A percentile compares a stretch with the other conserved stretches of the same genome.
phyloP scores from a whole-genome alignment of 1,140 invertebrate species.

The Bombus fervidus region DNA sequence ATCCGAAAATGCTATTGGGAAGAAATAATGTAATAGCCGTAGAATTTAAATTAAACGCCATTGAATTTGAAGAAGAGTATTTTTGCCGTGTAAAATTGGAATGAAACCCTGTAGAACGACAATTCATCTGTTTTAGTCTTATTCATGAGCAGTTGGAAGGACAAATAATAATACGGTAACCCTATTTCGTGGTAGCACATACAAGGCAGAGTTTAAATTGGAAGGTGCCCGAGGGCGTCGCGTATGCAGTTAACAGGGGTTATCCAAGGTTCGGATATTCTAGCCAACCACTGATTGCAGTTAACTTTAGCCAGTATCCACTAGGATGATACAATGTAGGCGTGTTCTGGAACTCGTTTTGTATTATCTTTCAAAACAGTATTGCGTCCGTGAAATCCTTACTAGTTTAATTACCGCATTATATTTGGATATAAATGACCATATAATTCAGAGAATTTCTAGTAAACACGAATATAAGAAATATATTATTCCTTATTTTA shows the following conservation, averaged over 20 bases:
- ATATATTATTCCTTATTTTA: neutral
- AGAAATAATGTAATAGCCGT: neutral
- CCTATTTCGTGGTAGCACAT: constrained; percentile 33
- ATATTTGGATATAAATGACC: neutral
- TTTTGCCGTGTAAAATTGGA: neutral
- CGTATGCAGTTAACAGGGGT: constrained; percentile 50
- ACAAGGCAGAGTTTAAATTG: constrained; percentile 54
- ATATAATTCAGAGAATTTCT: neutral
- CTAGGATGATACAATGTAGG: constrained; percentile 19
- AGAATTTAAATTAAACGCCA: no score
- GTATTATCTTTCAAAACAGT: constrained; percentile 39
- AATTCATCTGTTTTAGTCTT: constrained; percentile 19
- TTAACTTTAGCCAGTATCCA: constrained; percentile 43
- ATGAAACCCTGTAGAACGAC: neutral
- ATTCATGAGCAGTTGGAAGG: neutral
- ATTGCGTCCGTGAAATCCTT: neutral
- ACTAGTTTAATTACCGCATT: constrained; percentile 9
- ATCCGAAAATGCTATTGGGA: neutral
- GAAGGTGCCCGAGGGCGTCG: constrained; percentile 50
- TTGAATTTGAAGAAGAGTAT: no score
- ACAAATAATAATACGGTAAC: constrained; percentile 56
- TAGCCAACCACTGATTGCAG: constrained; percentile 39
- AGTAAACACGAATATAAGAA: no score
- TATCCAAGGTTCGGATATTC: constrained; percentile 46
- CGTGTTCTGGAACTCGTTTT: constrained; percentile 32